phyloP scores from a whole-genome alignment of 2,888 invertebrate species.

The Ceramica pisi region DNA sequence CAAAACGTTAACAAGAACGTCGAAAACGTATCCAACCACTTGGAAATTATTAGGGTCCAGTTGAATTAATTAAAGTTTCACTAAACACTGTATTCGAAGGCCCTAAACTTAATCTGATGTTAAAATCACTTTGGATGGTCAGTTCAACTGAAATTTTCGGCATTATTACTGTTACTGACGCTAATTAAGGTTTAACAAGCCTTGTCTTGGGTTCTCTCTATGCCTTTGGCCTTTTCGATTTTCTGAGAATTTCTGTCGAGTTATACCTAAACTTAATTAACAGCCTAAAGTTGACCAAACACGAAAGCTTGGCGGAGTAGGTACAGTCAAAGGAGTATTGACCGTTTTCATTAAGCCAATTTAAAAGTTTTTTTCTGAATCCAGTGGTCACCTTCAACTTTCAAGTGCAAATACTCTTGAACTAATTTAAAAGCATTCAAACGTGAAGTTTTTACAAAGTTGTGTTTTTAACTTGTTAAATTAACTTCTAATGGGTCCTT shows the following conservation, averaged over 20 bases:
- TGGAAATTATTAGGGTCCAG: constrained; percentile 76
- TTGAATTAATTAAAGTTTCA: constrained; percentile 78
- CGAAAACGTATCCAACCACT: constrained; percentile 68
- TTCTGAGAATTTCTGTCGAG: not conserved
- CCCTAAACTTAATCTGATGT: constrained; percentile 55
- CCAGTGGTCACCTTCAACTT: constrained; percentile 3
- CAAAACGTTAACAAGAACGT: constrained; percentile 46
- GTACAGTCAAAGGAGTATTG: constrained; percentile 3
- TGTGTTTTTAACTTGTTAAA: constrained; percentile 7
- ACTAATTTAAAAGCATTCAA: constrained; percentile 19
- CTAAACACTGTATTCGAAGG: constrained; percentile 71
- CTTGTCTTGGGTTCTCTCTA: not conserved
- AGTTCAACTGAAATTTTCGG: constrained; percentile 39
- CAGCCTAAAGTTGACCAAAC: not conserved
- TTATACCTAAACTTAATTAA: not conserved
- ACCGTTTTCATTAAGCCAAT: not conserved
- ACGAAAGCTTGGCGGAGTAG: not conserved
- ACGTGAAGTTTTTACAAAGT: constrained; percentile 12
- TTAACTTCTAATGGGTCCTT: constrained; percentile 2
- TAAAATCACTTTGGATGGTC: constrained; percentile 37
- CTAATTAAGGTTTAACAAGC: constrained; percentile 27
- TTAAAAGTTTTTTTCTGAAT: constrained; percentile 10
- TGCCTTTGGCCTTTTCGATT: not conserved
- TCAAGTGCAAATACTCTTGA: not conserved
- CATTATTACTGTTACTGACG: constrained; percentile 16